phyloP scores from a whole-genome alignment of 2,888 invertebrate species.

The Microdon myrmicae region DNA sequence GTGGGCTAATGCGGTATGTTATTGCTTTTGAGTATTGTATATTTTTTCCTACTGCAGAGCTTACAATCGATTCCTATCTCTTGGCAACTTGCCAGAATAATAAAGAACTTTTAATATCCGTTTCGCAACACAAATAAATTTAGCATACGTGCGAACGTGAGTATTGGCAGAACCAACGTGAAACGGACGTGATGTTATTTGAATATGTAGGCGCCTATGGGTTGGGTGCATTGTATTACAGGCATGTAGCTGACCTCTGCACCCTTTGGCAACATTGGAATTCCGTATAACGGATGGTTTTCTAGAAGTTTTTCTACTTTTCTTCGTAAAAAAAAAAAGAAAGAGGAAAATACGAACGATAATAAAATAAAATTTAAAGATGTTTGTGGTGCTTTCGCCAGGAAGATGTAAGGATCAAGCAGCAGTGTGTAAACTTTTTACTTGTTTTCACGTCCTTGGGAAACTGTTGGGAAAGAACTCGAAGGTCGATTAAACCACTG shows the following conservation, averaged over 20 bases:
- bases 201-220: slow-evolving; percentile 41
- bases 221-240: background rate
- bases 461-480: too few relatives aligned
- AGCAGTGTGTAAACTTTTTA: slow-evolving; percentile 16
- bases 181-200: slow-evolving; percentile 35
- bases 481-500: too few relatives aligned
- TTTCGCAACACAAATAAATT: slow-evolving; percentile 7
- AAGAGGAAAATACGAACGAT: slow-evolving; percentile 19
- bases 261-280: slow-evolving; percentile 16
- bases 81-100: slow-evolving; percentile 37
- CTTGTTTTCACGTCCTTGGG: too few relatives aligned
- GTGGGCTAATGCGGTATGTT: slow-evolving; percentile 37
- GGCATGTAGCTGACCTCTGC: slow-evolving; percentile 26
- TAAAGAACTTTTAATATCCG: slow-evolving; percentile 50
- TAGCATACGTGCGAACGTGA: slow-evolving; percentile 28
- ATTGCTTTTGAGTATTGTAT: slow-evolving; percentile 39
- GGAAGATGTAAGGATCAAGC: slow-evolving; percentile 37
- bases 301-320: background rate
- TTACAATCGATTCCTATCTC: slow-evolving; percentile 6
- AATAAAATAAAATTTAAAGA: slow-evolving; percentile 40
- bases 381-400: slow-evolving; percentile 38
- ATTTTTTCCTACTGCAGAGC: slow-evolving; percentile 16
- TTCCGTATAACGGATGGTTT: slow-evolving; percentile 4
- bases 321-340: slow-evolving; percentile 22
- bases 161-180: too few relatives aligned